Base-by-base conservation (phyloP, 2,797 vertebrate genomes). In the Peromyscus melanophrys region DNA sequence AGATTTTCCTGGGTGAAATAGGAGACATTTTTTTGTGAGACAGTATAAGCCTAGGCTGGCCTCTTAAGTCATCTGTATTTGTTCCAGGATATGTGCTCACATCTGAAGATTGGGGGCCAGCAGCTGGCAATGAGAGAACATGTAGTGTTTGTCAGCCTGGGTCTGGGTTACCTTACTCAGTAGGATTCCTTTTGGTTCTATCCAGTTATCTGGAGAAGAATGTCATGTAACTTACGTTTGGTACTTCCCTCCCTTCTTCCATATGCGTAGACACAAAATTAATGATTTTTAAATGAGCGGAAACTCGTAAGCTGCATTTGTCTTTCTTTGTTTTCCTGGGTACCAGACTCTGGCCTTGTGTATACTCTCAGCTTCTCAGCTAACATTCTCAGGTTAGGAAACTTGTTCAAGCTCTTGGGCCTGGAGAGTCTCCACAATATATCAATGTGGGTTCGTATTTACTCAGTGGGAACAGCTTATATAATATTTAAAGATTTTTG, bases 401-500 rank as follows among this genome's bases (percentile, higher is more conserved):
- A 55, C 13, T 2, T 49, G 46, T 91, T 69, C 55, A 34, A 84
- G 34, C 34, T 83, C 1, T 59, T 95, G 37, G 63, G 67, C 78
- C 25, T 55, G 69, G n/a, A 57, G 34, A 89, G 27, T 43, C n/a
- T 90, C 40, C 65, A 16, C 31, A 75, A 0, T 96, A n/a, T 46
- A 61, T 49, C n/a, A 86, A 46, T 84, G 27, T 90, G 21, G 10
- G 46, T 63, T 81, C 29, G 12, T 31, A 49, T 75, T 90, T 90
- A 77, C 61, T 95, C 23, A 78, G 27, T 59, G 76, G 85, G 84
- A 94, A 77, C 27, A 95, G 78, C n/a, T 65, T 37, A 27, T n/a
- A 80, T 65, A 69, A 69, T 83, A 82, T 85, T 92, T 93, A 80
- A 96, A 93, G 19, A 57, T 34, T 71, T 94, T 94, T 92, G n/a